Evolutionary conservation across 1,140 invertebrate genomes (phyloP).

Genomic region (Polypedilum vanderplanki): DNA sequence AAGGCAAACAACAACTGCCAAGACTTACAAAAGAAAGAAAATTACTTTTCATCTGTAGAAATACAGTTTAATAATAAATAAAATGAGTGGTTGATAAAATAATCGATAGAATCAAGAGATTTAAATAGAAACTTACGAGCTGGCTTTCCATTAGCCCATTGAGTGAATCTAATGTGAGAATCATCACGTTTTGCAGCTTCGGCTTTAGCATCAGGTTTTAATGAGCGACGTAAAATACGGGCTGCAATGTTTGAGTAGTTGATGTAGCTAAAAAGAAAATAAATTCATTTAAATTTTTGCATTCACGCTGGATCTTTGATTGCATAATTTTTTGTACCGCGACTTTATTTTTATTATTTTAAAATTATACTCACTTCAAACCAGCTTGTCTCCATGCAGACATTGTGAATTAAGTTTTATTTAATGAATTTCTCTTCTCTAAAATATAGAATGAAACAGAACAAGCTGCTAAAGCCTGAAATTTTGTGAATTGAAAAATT

Average conservation of each 20-base stretch:
- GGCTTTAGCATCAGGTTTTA: slow-evolving; percentile 63
- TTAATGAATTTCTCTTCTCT: background rate
- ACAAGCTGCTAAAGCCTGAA: slow-evolving; percentile 31
- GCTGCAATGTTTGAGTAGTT: slow-evolving; percentile 88
- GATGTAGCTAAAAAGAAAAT: slow-evolving; percentile 70
- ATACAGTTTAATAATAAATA: background rate
- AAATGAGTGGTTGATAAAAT: background rate
- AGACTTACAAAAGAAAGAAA: background rate
- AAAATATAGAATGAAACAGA: slow-evolving; percentile 16
- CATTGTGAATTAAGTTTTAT: slow-evolving; percentile 46
- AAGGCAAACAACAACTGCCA: background rate
- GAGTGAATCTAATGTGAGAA: slow-evolving; percentile 67
- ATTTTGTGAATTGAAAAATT: background rate
- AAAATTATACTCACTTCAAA: slow-evolving; percentile 50
- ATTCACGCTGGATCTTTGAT: slow-evolving; percentile 34
- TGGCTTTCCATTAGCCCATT: slow-evolving; percentile 80
- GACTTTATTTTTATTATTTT: slow-evolving; percentile 29
- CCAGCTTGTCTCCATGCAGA: slow-evolving; percentile 56
- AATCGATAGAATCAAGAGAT: background rate
- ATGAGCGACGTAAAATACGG: slow-evolving; percentile 62
- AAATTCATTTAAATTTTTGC: slow-evolving; percentile 36
- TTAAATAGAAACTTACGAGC: slow-evolving; percentile 58
- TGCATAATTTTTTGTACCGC: slow-evolving; percentile 29
- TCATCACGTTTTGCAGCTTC: slow-evolving; percentile 71
- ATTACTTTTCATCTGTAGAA: slow-evolving; percentile 22